Evolutionary conservation across 1,140 invertebrate genomes (phyloP), one percentile per base, ranked within the genome.

Genomic region (Melitaea cinxia): DNA sequence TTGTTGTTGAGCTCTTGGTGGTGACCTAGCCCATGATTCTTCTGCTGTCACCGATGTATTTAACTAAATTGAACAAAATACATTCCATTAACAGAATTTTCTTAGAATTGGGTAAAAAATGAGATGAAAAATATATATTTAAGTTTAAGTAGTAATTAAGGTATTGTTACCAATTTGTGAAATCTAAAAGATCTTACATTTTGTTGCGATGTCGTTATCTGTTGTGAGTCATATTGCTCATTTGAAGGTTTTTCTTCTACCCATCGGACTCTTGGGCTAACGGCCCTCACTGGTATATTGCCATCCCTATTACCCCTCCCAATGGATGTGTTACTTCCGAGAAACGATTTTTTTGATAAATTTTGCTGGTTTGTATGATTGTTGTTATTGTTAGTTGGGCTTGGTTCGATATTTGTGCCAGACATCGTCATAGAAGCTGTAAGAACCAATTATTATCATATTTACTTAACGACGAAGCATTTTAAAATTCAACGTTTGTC

Each of bases 351-450:
- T 69, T 90, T 88, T 73, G 85, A 89, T 59, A 91, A 80, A 72
- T 75, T 65, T 83, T 91, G 91, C 58, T 92, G 91, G 72, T 89
- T 66, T 70, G 33, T 65, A 3, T 66, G 42, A 77, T 70, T 42
- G 60, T 86, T 86, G 66, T 85, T 85, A 54, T 60, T 66, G 33
- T 63, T 63, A 72, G 78, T 80, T 76, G 78, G 78, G 47, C 72
- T 62, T 66, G 78, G 78, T 80, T 91, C 89, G 62, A 85, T 73
- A 65, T 91, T 86, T 70, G 81, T 83, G 71, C 89, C 86, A 75
- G 88, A 83, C 77, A 93, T 91, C 71, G 93, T 92, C 69, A 92
- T 88, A 62, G 91, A 92, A 73, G 91, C 91, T 92, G 72, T 64
- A 87, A 88, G 73, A 33, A 52, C 15, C 23, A 62, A 17, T 30